A percentile compares a stretch with the other conserved stretches of the same genome.
phyloP scores from a whole-genome alignment of 1,140 invertebrate genomes.

The Trachymyrmex cornetzi region DNA sequence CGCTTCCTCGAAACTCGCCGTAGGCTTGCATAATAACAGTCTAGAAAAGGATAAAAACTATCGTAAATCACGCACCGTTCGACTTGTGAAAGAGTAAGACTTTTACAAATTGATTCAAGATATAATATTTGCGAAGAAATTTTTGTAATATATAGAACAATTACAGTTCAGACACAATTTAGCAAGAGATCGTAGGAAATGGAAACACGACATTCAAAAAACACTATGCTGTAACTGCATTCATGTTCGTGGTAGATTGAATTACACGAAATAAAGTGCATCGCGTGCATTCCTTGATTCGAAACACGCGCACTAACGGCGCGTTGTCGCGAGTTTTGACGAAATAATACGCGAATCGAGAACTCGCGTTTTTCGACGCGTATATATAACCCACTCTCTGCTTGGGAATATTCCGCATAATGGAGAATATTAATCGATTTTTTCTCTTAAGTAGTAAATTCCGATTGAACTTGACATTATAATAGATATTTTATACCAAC shows the following conservation, averaged over 20 bases:
- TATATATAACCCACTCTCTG: background rate
- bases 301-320: background rate
- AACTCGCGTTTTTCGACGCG: background rate
- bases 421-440: background rate
- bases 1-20: background rate
- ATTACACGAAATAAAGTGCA: constrained; percentile 30
- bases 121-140: background rate
- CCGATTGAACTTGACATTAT: background rate
- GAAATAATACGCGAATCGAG: background rate
- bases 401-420: background rate
- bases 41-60: background rate
- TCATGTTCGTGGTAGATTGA: background rate
- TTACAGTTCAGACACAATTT: background rate
- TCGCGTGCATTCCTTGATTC: background rate
- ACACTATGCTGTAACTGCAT: background rate
- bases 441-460: background rate
- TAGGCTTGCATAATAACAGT: background rate
- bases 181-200: background rate
- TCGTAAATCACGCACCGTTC: background rate
- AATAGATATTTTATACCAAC: background rate
- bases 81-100: background rate
- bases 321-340: background rate
- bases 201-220: background rate
- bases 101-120: background rate
- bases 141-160: background rate